Base-by-base conservation (phyloP, 2,888 invertebrate species). In the Junonia oenone region DNA sequence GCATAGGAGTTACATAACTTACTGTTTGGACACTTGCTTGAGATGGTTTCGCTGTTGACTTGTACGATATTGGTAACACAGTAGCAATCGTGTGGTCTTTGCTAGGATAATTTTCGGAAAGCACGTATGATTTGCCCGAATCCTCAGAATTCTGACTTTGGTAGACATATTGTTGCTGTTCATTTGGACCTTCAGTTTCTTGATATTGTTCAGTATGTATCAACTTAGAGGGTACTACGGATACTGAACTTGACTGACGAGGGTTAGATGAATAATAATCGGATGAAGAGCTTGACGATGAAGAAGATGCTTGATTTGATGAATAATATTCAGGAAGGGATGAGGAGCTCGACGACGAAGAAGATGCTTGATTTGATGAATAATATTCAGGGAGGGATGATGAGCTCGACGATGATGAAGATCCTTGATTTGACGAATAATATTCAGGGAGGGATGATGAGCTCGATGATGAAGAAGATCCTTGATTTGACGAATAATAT, bases 81-180 rank as follows among this genome's bases (percentile, higher is more conserved):
- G 92, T 86, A 0, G 92, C 92, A 64, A 89, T 83, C 0, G 92
- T 93, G 59, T 93, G 92, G 45, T 89, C 87, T 59, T 90, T 85
- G 62, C 88, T 91, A 0, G 92, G 92, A 67, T 92, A 92, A 64
- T 92, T 92, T 71, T 92, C 92, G 15, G 89, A 81, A 1, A 92
- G 83, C 1, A 84, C 68, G 19, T 91, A 66, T 11, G 75, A 73
- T 37, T 79, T 71, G 22, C 72, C 68, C 1, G 79, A 66, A 71
- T 49, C 69, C 27, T 63, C 76, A n/a, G 68, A 64, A 27, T 62
- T 67, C 64, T 78, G 76, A 38, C 76, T 75, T 54, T 81, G 76
- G 55, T 86, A 85, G 2, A 72, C 71, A 61, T 88, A 83, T 22
- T 68, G 72, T 61, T 82, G 81, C 27, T 68, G 65, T 26, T 69